Percentiles rank a stretch among this genome's conserved stretches.
Evolutionary conservation across 2,113 vertebrate genomes (phyloP).

Genomic region (Bubo blakistoni): DNA sequence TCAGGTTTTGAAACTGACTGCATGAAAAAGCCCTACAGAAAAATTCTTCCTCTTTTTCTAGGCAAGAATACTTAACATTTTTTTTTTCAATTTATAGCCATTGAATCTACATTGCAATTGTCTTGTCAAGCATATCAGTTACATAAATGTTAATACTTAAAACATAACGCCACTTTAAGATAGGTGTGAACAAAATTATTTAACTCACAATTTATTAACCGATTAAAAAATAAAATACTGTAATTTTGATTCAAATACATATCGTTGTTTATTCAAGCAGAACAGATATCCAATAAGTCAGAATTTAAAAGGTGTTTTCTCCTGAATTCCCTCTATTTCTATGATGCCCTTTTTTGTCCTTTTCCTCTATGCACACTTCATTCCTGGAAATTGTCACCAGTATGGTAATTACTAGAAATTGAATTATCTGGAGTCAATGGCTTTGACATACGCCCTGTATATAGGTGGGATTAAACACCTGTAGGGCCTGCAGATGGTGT

Average conservation of each 20-base stretch:
- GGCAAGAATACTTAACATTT: background rate
- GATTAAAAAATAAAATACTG: background rate
- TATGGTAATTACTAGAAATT: background rate
- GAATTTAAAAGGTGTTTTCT: background rate
- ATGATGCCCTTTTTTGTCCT: background rate
- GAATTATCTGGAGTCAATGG: background rate
- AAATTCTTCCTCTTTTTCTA: background rate
- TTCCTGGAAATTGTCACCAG: background rate
- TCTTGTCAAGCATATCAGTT: background rate
- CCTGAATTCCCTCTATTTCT: background rate
- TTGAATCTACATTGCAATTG: background rate
- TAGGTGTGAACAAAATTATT: background rate
- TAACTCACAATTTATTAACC: background rate
- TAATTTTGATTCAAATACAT: background rate
- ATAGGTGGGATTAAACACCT: slow-evolving; percentile 2
- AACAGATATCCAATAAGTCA: background rate
- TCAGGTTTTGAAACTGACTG: background rate
- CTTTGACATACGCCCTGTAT: background rate
- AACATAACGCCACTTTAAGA: background rate
- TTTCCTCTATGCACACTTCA: background rate
- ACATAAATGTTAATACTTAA: background rate
- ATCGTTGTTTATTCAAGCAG: background rate
- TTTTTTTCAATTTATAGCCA: background rate
- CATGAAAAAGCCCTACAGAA: background rate
- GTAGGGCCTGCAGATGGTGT: slow-evolving; percentile 16